Evolutionary conservation across 2,797 vertebrate genomes (phyloP).

Genomic region (Chiloscyllium punctatum): DNA sequence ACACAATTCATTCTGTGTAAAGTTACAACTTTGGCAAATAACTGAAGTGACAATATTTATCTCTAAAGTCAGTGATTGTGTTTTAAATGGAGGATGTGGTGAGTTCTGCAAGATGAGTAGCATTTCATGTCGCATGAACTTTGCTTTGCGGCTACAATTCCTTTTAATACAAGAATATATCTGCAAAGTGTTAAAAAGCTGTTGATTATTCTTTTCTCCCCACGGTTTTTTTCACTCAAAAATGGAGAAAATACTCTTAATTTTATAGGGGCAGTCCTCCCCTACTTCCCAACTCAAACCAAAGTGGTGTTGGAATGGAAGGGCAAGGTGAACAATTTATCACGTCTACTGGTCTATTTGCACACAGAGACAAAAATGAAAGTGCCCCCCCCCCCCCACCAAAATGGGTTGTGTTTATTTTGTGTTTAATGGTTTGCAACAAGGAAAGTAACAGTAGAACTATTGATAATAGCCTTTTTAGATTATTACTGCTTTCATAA

Average conservation of each 20-base stretch:
- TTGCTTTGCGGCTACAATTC: not conserved
- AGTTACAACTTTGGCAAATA: not conserved
- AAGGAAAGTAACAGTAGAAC: not conserved
- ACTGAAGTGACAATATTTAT: not conserved
- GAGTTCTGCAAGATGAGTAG: not conserved
- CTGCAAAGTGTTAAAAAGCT: not conserved
- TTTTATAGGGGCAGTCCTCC: not conserved
- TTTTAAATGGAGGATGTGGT: not conserved
- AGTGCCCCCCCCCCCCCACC: not conserved
- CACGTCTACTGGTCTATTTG: not conserved
- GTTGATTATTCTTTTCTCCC: not conserved
- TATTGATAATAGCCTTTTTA: slow-evolving; percentile 5
- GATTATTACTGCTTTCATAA: slow-evolving; percentile 31
- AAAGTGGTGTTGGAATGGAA: not conserved
- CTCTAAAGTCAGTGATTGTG: not conserved
- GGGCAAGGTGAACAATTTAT: not conserved
- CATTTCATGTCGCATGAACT: not conserved
- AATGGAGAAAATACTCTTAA: not conserved
- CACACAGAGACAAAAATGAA: not conserved
- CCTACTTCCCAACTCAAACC: not conserved
- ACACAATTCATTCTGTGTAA: not conserved
- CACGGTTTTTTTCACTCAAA: not conserved
- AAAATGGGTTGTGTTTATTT: not conserved
- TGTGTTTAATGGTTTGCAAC: not conserved
- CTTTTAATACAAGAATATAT: no score